These are phyloP conservation scores for Pandion haliaetus DNA, from an alignment of 2,113 vertebrate genomes.

Conservation along the genomic window DNA sequence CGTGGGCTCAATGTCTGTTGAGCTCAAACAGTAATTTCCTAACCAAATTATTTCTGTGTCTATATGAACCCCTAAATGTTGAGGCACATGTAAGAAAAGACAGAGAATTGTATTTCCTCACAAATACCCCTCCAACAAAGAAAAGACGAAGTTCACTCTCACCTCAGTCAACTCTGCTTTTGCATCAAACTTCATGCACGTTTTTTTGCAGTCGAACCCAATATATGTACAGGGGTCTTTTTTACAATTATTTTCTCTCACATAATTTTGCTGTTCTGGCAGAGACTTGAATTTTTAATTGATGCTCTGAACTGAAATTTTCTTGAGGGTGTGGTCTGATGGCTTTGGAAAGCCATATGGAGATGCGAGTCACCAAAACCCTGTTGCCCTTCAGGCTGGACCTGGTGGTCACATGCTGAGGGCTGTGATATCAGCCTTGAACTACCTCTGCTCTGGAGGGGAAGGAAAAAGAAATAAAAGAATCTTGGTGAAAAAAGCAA, in stretches of 20 bases:
- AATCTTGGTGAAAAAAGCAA: not conserved
- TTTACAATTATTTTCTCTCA: not conserved
- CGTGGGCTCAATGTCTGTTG: rapidly evolving
- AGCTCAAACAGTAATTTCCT: not conserved
- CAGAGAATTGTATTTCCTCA: not conserved
- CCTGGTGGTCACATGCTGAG: not conserved
- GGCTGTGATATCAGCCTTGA: not conserved
- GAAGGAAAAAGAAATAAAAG: not conserved
- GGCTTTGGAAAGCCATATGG: not conserved
- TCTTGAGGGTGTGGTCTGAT: not conserved
- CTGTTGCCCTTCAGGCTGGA: not conserved
- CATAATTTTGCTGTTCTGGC: not conserved
- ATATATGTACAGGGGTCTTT: not conserved
- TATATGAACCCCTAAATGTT: not conserved
- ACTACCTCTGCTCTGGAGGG: not conserved
- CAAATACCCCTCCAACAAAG: not conserved
- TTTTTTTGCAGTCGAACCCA: not conserved
- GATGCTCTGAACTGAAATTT: not conserved
- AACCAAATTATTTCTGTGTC: not conserved
- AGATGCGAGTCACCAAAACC: not conserved
- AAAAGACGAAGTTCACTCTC: not conserved
- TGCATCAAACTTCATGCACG: not conserved
- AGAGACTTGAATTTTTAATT: not conserved
- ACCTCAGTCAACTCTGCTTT: not conserved
- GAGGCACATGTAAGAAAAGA: not conserved